Conservation (phyloP, 2,888 invertebrate genomes). For the Choreutis nemorana region DNA sequence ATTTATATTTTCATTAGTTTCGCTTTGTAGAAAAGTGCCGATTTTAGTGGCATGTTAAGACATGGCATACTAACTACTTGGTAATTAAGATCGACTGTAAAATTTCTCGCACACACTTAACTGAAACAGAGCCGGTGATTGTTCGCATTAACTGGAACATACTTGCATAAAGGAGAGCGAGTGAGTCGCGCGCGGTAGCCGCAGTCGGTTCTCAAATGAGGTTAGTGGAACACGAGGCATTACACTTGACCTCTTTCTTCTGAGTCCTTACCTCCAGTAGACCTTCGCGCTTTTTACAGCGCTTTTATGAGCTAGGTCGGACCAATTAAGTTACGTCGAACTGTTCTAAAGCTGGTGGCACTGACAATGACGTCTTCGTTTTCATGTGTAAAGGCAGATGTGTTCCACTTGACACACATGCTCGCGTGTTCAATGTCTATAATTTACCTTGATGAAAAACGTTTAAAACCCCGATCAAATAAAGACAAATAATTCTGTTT, state of each 20-base stretch:
- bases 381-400: slow-evolving; percentile 31
- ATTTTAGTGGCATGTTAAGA: too few relatives aligned
- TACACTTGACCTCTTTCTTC: slow-evolving; percentile 65
- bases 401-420: slow-evolving; percentile 54
- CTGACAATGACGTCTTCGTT: slow-evolving; percentile 37
- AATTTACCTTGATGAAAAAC: too few relatives aligned
- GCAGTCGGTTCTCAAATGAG: slow-evolving; percentile 50
- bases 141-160: slow-evolving; percentile 43
- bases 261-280: slow-evolving; percentile 64
- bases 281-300: slow-evolving; percentile 64
- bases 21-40: too few relatives aligned
- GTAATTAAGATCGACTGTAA: too few relatives aligned
- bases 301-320: slow-evolving; percentile 63
- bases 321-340: slow-evolving; percentile 56
- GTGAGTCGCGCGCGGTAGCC: slow-evolving; percentile 25
- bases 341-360: too few relatives aligned
- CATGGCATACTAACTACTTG: too few relatives aligned
- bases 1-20: too few relatives aligned
- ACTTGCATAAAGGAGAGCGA: slow-evolving; percentile 46
- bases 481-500: too few relatives aligned
- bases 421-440: slow-evolving; percentile 46
- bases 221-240: slow-evolving; percentile 62
- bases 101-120: too few relatives aligned
- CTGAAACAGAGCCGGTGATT: too few relatives aligned
- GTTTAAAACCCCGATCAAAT: too few relatives aligned